Conservation (phyloP, 2,113 vertebrate species). For the Cricetomys ansorgei region DNA sequence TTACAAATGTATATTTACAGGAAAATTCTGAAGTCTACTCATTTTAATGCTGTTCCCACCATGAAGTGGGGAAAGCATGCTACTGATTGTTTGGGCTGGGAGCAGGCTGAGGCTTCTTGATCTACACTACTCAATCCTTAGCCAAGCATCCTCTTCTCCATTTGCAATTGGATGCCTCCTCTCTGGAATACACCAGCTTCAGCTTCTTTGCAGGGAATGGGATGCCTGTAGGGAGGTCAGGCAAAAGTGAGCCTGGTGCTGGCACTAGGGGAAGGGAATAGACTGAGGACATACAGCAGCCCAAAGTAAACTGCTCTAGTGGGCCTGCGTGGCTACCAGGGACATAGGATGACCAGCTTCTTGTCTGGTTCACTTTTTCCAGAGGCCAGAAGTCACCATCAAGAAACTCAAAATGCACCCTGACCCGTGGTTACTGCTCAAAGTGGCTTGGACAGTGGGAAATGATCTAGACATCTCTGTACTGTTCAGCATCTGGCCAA, state of each 20-base stretch:
- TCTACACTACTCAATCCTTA: rapidly evolving
- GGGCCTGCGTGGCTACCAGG: neutral
- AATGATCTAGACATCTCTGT: neutral
- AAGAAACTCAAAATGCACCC: neutral
- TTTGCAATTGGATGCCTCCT: neutral
- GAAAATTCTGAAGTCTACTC: neutral
- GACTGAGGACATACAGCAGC: neutral
- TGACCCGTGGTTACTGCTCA: neutral
- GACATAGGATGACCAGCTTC: neutral
- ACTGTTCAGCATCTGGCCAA: neutral
- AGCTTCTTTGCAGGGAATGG: neutral
- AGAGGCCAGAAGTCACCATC: neutral
- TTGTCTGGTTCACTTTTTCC: neutral
- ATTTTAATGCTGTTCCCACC: neutral
- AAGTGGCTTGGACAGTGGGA: neutral
- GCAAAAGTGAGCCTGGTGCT: neutral
- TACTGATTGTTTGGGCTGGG: rapidly evolving
- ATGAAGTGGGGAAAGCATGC: neutral
- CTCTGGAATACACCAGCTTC: neutral
- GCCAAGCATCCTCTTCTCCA: neutral
- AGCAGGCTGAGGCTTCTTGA: neutral
- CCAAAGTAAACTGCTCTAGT: neutral
- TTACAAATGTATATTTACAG: neutral
- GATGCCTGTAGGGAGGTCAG: neutral
- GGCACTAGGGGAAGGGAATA: neutral